These are phyloP conservation scores for Aphis gossypii DNA, from an alignment of 1,140 invertebrate species.

Conservation along the genomic window DNA sequence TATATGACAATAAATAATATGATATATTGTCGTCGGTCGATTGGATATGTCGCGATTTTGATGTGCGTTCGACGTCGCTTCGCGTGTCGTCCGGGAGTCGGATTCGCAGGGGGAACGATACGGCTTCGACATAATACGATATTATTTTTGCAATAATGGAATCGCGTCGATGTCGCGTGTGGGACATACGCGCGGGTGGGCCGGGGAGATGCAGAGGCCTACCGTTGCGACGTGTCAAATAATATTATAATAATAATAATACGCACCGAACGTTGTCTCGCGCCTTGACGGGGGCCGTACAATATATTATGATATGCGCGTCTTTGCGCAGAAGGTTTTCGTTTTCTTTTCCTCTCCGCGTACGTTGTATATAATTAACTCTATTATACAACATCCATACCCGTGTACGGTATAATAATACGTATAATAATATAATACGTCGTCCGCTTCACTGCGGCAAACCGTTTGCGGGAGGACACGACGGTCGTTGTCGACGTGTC, in stretches of 20 bases:
- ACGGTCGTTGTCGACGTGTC: neutral
- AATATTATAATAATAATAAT: neutral
- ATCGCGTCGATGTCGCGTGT: neutral
- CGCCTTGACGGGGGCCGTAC: neutral
- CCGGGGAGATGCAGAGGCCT: neutral
- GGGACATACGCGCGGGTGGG: neutral
- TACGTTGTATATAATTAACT: constrained; percentile 37
- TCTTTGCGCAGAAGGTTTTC: constrained; percentile 4
- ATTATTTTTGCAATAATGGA: constrained; percentile 9
- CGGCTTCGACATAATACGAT: neutral
- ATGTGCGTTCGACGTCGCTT: neutral
- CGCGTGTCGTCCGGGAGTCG: neutral
- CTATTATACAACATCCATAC: constrained; percentile 16
- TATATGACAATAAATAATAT: neutral
- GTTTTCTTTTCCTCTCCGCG: neutral
- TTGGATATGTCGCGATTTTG: constrained; percentile 29
- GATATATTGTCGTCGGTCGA: constrained; percentile 1
- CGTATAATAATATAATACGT: neutral
- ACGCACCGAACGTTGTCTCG: neutral
- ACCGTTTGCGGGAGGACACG: constrained; percentile 30
- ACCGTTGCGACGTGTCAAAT: constrained; percentile 3
- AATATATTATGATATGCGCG: neutral
- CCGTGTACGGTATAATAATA: neutral
- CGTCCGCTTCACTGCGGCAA: neutral
- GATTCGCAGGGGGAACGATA: neutral